Percentiles rank a stretch among this genome's conserved stretches.
Evolutionary conservation across 2,888 invertebrate genomes (phyloP).

Genomic region (Coleophora flavipennella): DNA sequence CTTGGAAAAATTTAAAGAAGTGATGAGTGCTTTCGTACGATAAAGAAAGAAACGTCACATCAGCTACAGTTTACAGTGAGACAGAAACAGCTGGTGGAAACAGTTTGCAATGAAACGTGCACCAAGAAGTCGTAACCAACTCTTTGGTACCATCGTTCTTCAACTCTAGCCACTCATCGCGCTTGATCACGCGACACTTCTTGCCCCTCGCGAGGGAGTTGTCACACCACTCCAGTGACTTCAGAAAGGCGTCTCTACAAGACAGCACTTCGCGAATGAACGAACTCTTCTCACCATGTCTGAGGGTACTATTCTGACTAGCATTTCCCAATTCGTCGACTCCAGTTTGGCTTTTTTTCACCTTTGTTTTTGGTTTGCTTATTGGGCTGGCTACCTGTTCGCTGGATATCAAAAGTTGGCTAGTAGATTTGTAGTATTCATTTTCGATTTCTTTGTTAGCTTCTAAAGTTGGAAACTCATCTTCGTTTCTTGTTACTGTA

Average conservation of each 20-base stretch:
- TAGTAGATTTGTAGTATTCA: slow-evolving; percentile 40
- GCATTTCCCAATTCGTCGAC: slow-evolving; percentile 23
- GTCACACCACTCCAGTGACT: slow-evolving; percentile 64
- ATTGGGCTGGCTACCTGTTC: slow-evolving; percentile 38
- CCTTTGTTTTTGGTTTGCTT: slow-evolving; percentile 18
- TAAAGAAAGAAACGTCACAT: background rate
- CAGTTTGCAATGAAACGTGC: slow-evolving; percentile 12
- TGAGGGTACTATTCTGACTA: slow-evolving; percentile 39
- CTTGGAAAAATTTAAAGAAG: no score
- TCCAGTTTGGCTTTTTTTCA: slow-evolving; percentile 20
- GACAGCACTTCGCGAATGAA: slow-evolving; percentile 60
- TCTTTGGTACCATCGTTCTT: slow-evolving; percentile 45
- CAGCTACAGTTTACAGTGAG: background rate
- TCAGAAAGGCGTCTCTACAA: slow-evolving; percentile 58
- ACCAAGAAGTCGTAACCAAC: slow-evolving; percentile 14
- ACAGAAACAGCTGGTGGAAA: background rate
- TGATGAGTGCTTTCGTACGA: no score
- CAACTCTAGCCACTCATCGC: slow-evolving; percentile 58
- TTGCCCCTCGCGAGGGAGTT: slow-evolving; percentile 59
- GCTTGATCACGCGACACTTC: slow-evolving; percentile 47
- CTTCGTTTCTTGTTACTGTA: slow-evolving; percentile 22
- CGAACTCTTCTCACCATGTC: slow-evolving; percentile 59
- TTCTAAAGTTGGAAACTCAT: slow-evolving; percentile 22
- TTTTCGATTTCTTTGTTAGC: slow-evolving; percentile 30
- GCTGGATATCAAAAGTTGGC: slow-evolving; percentile 37